phyloP scores from a whole-genome alignment of 1,140 invertebrate genomes.

The Trichomalopsis sarcophagae region DNA sequence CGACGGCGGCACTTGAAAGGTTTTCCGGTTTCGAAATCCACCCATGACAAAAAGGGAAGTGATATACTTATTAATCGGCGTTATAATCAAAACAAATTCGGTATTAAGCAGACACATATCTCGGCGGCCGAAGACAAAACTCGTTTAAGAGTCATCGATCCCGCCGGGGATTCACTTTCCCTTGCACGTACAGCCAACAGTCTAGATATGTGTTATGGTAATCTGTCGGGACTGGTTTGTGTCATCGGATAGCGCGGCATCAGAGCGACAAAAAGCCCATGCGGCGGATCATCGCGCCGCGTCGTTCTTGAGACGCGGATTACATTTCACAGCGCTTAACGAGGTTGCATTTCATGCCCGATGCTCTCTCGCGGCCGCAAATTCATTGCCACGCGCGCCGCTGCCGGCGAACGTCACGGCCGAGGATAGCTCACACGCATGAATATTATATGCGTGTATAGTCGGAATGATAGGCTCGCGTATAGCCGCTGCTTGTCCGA shows the following conservation, averaged over 20 bases:
- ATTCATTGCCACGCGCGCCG: constrained; percentile 52
- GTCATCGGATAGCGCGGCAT: neutral
- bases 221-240: neutral
- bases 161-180: neutral
- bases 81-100: too few relatives aligned
- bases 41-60: too few relatives aligned
- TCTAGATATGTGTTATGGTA: neutral
- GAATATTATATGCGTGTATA: neutral
- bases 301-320: constrained; percentile 54
- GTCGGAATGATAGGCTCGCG: too few relatives aligned
- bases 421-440: neutral
- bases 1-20: too few relatives aligned
- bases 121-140: neutral
- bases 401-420: constrained; percentile 8
- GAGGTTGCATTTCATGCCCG: constrained; percentile 58
- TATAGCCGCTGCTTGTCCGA: neutral
- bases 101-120: too few relatives aligned
- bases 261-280: constrained; percentile 49
- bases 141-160: neutral
- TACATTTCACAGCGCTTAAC: constrained; percentile 57
- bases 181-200: neutral
- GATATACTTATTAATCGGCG: too few relatives aligned
- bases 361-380: constrained; percentile 52
- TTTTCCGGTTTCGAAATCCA: too few relatives aligned
- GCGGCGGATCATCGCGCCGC: constrained; percentile 54